Base-by-base conservation (phyloP, 2,797 vertebrate genomes). In the Malurus splendens region DNA sequence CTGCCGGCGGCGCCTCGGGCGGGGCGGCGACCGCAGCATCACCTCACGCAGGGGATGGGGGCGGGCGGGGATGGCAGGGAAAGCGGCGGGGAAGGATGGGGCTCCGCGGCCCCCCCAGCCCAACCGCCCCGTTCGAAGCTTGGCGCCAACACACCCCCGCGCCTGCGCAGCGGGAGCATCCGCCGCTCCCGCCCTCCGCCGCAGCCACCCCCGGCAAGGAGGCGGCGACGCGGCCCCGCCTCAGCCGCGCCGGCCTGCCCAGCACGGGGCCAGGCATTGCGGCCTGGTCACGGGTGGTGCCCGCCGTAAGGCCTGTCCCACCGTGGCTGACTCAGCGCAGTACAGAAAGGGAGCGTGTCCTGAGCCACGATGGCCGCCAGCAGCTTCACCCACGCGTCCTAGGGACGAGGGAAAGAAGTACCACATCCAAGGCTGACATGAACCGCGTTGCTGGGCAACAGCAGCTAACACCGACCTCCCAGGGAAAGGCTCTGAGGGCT, bases 351-450 rank as follows among this genome's bases (percentile, higher is more conserved):
- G 3, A 74, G 38, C 44, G 10, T 39, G 50, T 17, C 28, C 50
- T 30, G 44, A 45, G 62, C 10, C 28, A 4, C 16, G 32, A 28
- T 10, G 66, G 59, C 82, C 30, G 45, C 24, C 32, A 1, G 32
- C 82, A 56, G 73, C 50, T 44, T 9, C n/a, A 23, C 19, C 17
- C 8, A 11, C 10, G 13, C 44, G 6, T 30, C 28, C 67, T 17
- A 3, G 32, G 19, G 23, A 6, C 2, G 16, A 3, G 32, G 36
- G 19, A 7, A 7, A 2, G 27, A 3, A 28, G 36, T 0, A 0
- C 0, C 22, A 1, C 23, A 12, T 6, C 16, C 52, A 1, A 2
- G 18, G 39, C 4, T 6, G 56, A 4, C 54, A 0, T 7, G 9
- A 0, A 18, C 7, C 13, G 3, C 5, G 48, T 18, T 33, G 6